Conservation (phyloP, 2,888 invertebrate genomes). For the Phyllotreta cruciferae region DNA sequence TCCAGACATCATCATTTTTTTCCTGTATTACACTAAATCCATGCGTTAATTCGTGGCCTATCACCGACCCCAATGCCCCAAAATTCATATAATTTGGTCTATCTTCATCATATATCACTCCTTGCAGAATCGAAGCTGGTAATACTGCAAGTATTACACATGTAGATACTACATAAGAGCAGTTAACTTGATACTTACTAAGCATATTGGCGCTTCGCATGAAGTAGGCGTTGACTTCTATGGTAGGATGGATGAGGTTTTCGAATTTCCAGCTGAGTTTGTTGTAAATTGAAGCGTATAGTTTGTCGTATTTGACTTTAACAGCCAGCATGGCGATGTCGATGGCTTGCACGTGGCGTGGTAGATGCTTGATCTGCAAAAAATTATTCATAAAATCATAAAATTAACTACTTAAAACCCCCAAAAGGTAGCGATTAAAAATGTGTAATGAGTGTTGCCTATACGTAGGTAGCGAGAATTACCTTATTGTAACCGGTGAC, state of each 20-base stretch:
- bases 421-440: too few species aligned
- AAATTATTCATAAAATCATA: too few species aligned
- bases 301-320: constrained; percentile 35
- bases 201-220: constrained; percentile 35
- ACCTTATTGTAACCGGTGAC: constrained; percentile 44
- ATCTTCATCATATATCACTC: constrained; percentile 44
- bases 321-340: constrained; percentile 40
- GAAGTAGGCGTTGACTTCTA: constrained; percentile 47
- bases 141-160: constrained; percentile 45
- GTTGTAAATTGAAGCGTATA: constrained; percentile 35
- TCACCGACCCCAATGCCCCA: constrained; percentile 50
- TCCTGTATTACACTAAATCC: constrained; percentile 35
- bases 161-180: background rate
- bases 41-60: constrained; percentile 52
- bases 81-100: constrained; percentile 52
- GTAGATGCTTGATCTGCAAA: constrained; percentile 32
- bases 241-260: constrained; percentile 30
- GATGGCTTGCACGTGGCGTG: constrained; percentile 40
- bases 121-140: constrained; percentile 49
- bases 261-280: constrained; percentile 1
- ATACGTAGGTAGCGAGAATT: too few species aligned
- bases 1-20: background rate
- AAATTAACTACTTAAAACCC: too few species aligned
- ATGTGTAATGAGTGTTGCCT: too few species aligned
- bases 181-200: constrained; percentile 37